Evolutionary conservation across 2,888 invertebrate genomes (phyloP), one percentile per base, ranked within the genome.

Genomic region (Conchocele bisecta): DNA sequence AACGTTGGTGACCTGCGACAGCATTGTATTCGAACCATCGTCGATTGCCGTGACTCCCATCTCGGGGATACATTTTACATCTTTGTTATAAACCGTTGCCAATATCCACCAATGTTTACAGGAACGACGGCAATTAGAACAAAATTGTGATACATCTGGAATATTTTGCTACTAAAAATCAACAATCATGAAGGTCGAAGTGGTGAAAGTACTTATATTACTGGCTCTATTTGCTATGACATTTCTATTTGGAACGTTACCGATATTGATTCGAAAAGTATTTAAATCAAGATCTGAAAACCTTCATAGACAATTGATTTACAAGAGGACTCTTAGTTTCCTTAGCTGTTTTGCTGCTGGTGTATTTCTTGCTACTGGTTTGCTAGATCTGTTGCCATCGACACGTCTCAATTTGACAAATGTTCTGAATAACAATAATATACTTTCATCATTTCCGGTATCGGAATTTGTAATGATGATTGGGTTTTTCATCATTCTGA

Each of bases 271-370:
- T 1, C 77, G 87, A n/a, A 77, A 65, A 24, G 39, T 74, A n/a
- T 68, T 81, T 15, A 59, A 64, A 20, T 69, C 63, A 44, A 59
- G 68, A 54, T 66, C 66, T n/a, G 68, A 75, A 7, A 76, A 51
- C 22, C 39, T 57, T 9, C 64, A 39, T n/a, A 75, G 71, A 24
- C 70, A 63, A 39, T 33, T 61, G 2, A 35, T 42, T 9, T 91
- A 86, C 63, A 83, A 82, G 57, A 67, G 86, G 26, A 68, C 86
- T 0, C 85, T 92, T 29, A 91, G 92, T 70, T 87, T 93, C 22
- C 80, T 93, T 28, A 93, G 92, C 69, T 93, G 93, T 85, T 93
- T 92, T 86, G 93, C 93, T 31, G 93, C 93, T 13, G 93, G 93
- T 15, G 93, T 94, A 0, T 93, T 93, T 83, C 88, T 93, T 61